Evolutionary conservation across 2,888 invertebrate species (phyloP), one percentile per base, ranked within the genome.

Genomic region (Andrena dorsata): DNA sequence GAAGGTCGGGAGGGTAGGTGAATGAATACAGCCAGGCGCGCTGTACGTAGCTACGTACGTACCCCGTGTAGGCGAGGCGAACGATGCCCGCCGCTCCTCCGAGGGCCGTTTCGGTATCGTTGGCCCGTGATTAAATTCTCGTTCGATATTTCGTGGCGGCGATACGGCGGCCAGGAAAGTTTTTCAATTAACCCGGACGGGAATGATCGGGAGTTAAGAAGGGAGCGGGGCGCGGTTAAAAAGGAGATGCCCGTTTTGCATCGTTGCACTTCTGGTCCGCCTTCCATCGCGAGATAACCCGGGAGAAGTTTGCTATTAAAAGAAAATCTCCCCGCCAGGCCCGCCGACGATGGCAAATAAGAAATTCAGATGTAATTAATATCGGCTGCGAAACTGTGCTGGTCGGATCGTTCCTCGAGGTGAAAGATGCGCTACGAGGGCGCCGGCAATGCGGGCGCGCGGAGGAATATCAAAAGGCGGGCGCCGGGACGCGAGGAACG

Each of bases 291-390:
- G 56, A 75, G 70, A 66, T 74, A 71, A 63, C 75, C 75, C 41
- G 53, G 8, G 26, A 49, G 32, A 74, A 71, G 65, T 77, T 74
- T 70, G 65, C 72, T 70, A 81, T 76, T 80, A 20, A 76, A 83
- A 51, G 8, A 76, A 83, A 51, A 79, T 63, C 58, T 30, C 64
- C 10, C 51, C 10, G 30, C 30, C 30, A 56, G 53, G 16, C 53
- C 58, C 41, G 66, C 80, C 58, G 66, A 75, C 80, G 75, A 75
- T 41, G 49, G 73, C 47, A 65, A 65, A 86, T 82, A 86, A 82
- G 76, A 73, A 56, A 77, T 74, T 76, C 71, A 32, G 70, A 63
- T 72, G 74, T 83, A 86, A 86, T 85, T 86, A 86, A 81, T 86
- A 69, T 80, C 66, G 70, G 69, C 58, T 20, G 61, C 61, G 56